Base-by-base conservation (phyloP, 2,888 invertebrate species). In the Gymnocheta viridis region DNA sequence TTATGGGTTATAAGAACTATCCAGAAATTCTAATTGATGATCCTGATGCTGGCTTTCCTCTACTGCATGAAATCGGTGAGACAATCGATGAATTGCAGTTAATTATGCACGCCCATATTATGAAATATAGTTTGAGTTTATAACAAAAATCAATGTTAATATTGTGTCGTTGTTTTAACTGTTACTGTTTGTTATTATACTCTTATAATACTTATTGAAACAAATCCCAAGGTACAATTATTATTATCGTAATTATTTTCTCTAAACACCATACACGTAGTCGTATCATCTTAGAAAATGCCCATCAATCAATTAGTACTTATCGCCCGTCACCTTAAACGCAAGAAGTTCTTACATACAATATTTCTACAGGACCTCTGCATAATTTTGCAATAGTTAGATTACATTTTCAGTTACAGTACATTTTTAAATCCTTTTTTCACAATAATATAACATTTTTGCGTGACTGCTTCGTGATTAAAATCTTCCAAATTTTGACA, bases 21-120 rank as follows among this genome's bases (percentile, higher is more conserved):
- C 90, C 90, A 29, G 90, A 90, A 82, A 85, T 89, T 69, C 87
- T 89, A 10, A 90, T 89, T 67, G 89, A 90, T 76, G 90, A 90
- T 86, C 88, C 88, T 10, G 86, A 89, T 85, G 90, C 88, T 82
- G 85, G 85, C 9, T 91, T 91, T 83, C 91, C 91, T 73, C 89
- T 89, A 27, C 87, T 91, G 88, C 91, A 91, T 86, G 91, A 91
- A 89, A 91, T 91, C 88, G 91, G 91, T 88, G 92, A 91, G 88
- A 90, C 91, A 88, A 91, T 91, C 88, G 92, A 91, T 90, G 91
- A 91, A 87, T 88, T 91, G 89, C 91, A 91, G 87, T 86, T 91
- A 85, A 90, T 92, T 87, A 91, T 91, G 91, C 91, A 91, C 89
- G 90, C 91, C 84, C 91, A 91, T 85, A 89, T 91, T 85, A 89